phyloP scores from a whole-genome alignment of 2,113 vertebrate species.

The Solea solea region DNA sequence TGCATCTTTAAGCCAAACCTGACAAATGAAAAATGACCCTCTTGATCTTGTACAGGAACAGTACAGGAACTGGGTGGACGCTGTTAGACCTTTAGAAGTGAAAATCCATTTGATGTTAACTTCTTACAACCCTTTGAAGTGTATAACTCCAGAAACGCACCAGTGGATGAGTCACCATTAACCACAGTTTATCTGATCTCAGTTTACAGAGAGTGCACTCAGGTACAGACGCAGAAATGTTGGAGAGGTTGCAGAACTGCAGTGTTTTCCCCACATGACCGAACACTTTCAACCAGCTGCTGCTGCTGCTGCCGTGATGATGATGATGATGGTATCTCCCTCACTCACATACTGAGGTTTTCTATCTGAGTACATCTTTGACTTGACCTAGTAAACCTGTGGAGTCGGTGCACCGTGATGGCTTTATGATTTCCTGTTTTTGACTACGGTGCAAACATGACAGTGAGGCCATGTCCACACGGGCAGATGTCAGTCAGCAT shows the following conservation, averaged over 20 bases:
- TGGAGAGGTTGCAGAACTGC: not conserved
- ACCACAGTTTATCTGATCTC: not conserved
- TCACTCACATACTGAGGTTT: not conserved
- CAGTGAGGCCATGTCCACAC: not conserved
- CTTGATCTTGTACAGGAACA: not conserved
- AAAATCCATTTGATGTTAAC: too few species aligned
- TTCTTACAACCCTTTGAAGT: not conserved
- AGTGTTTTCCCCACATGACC: not conserved
- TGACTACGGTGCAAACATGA: not conserved
- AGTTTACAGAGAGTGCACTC: conserved; percentile 9
- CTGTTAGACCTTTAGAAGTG: not conserved
- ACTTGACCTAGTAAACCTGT: not conserved
- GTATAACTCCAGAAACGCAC: not conserved
- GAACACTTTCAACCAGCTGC: not conserved
- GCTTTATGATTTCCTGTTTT: not conserved
- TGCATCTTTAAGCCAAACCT: not conserved
- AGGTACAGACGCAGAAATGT: not conserved
- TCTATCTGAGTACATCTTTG: not conserved
- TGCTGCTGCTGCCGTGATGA: not conserved
- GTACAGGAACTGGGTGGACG: not conserved
- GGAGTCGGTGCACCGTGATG: not conserved
- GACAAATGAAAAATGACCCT: not conserved
- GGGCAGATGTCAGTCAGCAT: not conserved
- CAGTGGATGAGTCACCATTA: not conserved
- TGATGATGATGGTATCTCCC: too few species aligned